Evolutionary conservation across 2,113 vertebrate genomes (phyloP).

Genomic region (Agelaius tricolor): DNA sequence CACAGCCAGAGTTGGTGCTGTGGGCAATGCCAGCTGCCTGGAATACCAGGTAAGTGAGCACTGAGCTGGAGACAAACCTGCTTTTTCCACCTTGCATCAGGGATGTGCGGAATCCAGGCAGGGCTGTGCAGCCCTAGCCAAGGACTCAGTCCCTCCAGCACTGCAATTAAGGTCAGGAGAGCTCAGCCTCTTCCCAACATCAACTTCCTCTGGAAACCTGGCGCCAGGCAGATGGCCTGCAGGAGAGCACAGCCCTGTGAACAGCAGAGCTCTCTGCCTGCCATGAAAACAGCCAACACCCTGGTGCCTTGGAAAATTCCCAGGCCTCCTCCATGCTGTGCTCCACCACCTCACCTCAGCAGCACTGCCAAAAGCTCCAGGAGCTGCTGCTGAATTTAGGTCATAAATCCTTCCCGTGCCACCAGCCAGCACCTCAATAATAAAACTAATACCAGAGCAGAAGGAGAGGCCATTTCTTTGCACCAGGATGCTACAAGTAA

Average conservation of each 20-base stretch:
- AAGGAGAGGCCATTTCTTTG: not conserved
- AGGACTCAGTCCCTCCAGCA: not conserved
- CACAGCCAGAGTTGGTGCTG: not conserved
- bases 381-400: not conserved
- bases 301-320: not conserved
- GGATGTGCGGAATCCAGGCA: not conserved
- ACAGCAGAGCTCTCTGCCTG: not conserved
- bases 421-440: not conserved
- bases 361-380: not conserved
- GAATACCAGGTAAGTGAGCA: not conserved
- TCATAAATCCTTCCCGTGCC: not conserved
- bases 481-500: not conserved
- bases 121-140: not conserved
- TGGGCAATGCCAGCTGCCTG: not conserved
- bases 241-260: not conserved
- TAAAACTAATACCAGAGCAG: not conserved
- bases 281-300: conserved; percentile 1
- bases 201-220: conserved; percentile 52
- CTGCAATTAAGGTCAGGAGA: not conserved
- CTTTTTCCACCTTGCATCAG: not conserved
- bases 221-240: not conserved
- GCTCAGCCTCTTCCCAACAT: not conserved
- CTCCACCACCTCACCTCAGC: not conserved
- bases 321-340: not conserved
- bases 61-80: not conserved